Evolutionary conservation across 1,140 invertebrate genomes (phyloP).

Genomic region (Drosophila lowei): DNA sequence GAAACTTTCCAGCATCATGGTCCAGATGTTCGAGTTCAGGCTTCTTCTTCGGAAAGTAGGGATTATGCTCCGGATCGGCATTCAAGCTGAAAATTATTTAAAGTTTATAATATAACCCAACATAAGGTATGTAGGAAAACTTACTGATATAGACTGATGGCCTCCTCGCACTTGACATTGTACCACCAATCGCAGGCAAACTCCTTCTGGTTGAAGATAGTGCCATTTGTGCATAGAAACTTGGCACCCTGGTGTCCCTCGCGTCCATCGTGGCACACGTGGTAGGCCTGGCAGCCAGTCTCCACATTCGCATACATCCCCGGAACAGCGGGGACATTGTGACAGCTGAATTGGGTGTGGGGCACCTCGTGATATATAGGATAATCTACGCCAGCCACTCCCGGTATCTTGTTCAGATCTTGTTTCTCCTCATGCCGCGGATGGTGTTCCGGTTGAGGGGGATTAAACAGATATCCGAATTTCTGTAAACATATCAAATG

Average conservation of each 20-base stretch:
- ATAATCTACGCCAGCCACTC: constrained; percentile 89
- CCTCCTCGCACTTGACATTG: constrained; percentile 92
- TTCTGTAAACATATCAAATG: constrained; percentile 65
- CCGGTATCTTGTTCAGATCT: constrained; percentile 91
- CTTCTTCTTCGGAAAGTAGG: constrained; percentile 89
- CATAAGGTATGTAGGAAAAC: constrained; percentile 1
- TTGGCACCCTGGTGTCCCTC: constrained; percentile 91
- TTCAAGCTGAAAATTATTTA: constrained; percentile 86
- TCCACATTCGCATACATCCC: constrained; percentile 95
- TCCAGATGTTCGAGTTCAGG: constrained; percentile 65
- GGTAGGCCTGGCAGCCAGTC: constrained; percentile 94
- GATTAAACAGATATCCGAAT: constrained; percentile 73
- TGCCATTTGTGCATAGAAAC: constrained; percentile 94
- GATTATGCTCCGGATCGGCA: constrained; percentile 90
- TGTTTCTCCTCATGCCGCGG: constrained; percentile 86
- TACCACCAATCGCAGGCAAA: constrained; percentile 97
- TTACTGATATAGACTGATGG: constrained; percentile 83
- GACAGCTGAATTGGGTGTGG: constrained; percentile 90
- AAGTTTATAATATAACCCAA: constrained; percentile 43
- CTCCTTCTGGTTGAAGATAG: constrained; percentile 93
- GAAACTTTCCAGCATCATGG: constrained; percentile 25
- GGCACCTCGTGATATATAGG: constrained; percentile 90
- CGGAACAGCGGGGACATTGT: constrained; percentile 88
- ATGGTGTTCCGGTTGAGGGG: constrained; percentile 66
- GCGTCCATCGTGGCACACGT: constrained; percentile 92